These are phyloP conservation scores for Carcinoscorpius rotundicauda DNA, from an alignment of 1,140 invertebrate genomes.

Conservation along the genomic window DNA sequence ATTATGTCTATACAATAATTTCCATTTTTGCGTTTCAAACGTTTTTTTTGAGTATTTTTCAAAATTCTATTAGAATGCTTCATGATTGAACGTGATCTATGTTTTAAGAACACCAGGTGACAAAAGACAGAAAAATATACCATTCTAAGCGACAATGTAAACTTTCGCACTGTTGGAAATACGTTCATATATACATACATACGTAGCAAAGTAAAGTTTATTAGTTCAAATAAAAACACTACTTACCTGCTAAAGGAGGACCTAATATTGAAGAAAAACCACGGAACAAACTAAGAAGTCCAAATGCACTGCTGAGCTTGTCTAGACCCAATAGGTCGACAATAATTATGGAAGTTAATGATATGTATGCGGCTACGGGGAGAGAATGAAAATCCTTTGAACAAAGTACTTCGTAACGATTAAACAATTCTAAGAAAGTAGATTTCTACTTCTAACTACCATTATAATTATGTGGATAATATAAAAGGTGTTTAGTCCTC, in stretches of 20 bases:
- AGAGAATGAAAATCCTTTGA: constrained; percentile 23
- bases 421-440: constrained; percentile 8
- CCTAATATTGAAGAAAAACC: constrained; percentile 78
- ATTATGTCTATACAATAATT: too few relatives aligned
- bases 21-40: too few relatives aligned
- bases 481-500: too few relatives aligned
- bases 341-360: constrained; percentile 92
- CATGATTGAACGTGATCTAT: too few relatives aligned
- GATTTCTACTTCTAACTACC: background rate
- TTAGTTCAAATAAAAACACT: background rate
- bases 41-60: too few relatives aligned
- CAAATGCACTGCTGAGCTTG: constrained; percentile 92
- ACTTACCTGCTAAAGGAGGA: constrained; percentile 46
- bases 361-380: constrained; percentile 84
- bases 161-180: background rate
- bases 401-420: background rate
- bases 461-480: background rate
- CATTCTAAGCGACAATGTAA: constrained; percentile 5
- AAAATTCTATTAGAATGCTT: too few relatives aligned
- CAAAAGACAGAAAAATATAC: background rate
- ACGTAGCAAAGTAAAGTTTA: background rate
- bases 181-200: background rate
- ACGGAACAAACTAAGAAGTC: constrained; percentile 84
- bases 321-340: constrained; percentile 91
- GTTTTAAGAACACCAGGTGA: too few relatives aligned